These are phyloP conservation scores for Characodon lateralis DNA, from an alignment of 2,797 vertebrate species.

Conservation along the genomic window DNA sequence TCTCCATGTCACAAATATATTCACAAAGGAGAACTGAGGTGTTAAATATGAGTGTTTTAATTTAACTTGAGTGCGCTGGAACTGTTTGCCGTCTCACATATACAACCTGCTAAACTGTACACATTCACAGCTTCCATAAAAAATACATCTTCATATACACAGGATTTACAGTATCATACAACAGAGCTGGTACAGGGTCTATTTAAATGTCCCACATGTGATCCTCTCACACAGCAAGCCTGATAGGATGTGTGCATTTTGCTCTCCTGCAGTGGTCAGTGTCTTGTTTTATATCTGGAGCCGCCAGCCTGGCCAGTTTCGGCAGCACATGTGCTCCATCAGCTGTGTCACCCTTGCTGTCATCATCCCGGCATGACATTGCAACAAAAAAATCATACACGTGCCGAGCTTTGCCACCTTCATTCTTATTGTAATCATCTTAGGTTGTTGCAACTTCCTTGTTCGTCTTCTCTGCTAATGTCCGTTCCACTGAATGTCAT, in stretches of 20 bases:
- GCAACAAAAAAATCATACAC: constrained; percentile 43
- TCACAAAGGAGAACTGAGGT: constrained; percentile 34
- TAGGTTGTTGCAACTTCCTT: constrained; percentile 45
- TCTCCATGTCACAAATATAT: constrained; percentile 21
- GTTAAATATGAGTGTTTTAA: constrained; percentile 81
- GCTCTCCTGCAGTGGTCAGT: constrained; percentile 40
- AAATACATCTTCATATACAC: constrained; percentile 85
- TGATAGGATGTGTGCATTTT: constrained; percentile 21
- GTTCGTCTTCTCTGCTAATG: constrained; percentile 58
- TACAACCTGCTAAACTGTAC: constrained; percentile 78
- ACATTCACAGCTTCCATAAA: constrained; percentile 85
- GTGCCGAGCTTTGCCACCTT: constrained; percentile 26
- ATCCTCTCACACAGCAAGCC: constrained; percentile 41
- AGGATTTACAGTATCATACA: constrained; percentile 84
- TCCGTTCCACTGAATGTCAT: constrained; percentile 82
- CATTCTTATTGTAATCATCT: constrained; percentile 25
- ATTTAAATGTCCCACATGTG: constrained; percentile 39
- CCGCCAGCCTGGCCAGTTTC: constrained; percentile 34
- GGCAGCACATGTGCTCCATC: constrained; percentile 1
- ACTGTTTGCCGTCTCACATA: constrained; percentile 71
- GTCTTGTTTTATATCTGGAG: constrained; percentile 26
- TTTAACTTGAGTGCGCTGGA: constrained; percentile 78
- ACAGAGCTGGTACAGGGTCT: constrained; percentile 64
- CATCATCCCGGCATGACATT: constrained; percentile 2
- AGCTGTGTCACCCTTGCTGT: neutral